A percentile compares a stretch with the other conserved stretches of the same genome.
These are phyloP conservation scores for Aplochiton taeniatus DNA, from an alignment of 2,797 vertebrate genomes.

Conservation along the genomic window DNA sequence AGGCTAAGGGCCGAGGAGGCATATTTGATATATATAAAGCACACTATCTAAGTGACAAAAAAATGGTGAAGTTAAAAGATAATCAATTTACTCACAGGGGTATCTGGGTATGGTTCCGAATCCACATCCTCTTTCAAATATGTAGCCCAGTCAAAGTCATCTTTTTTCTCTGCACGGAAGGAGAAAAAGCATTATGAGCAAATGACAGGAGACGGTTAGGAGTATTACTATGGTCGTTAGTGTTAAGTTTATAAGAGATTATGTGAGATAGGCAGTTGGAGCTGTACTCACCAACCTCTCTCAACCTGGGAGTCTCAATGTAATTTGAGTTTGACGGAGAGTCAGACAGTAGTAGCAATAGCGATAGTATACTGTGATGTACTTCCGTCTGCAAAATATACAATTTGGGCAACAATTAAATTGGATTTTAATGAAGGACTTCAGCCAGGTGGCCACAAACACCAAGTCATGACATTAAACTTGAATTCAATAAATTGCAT, in stretches of 20 bases:
- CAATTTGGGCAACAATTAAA: neutral
- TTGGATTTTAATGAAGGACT: neutral
- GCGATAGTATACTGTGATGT: conserved; percentile 88
- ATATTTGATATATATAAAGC: no score
- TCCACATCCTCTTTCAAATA: conserved; percentile 95
- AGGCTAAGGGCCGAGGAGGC: neutral
- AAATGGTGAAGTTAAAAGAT: neutral
- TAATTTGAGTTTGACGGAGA: conserved; percentile 90
- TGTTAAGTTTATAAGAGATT: no score
- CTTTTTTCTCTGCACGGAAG: conserved; percentile 77
- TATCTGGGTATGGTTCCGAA: conserved; percentile 80
- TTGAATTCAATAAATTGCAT: no score
- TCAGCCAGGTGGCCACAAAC: no score
- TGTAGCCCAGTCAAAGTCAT: conserved; percentile 91
- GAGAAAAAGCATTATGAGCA: no score
- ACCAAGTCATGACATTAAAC: no score
- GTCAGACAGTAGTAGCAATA: conserved; percentile 88
- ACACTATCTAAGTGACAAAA: neutral
- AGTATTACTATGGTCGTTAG: no score
- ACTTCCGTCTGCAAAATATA: conserved; percentile 69
- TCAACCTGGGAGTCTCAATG: conserved; percentile 85
- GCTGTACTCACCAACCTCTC: conserved; percentile 81
- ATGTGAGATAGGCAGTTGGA: no score
- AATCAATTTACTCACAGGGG: conserved; percentile 85
- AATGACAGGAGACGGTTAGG: neutral